phyloP scores from a whole-genome alignment of 2,113 vertebrate species.

The Mobula hypostoma region DNA sequence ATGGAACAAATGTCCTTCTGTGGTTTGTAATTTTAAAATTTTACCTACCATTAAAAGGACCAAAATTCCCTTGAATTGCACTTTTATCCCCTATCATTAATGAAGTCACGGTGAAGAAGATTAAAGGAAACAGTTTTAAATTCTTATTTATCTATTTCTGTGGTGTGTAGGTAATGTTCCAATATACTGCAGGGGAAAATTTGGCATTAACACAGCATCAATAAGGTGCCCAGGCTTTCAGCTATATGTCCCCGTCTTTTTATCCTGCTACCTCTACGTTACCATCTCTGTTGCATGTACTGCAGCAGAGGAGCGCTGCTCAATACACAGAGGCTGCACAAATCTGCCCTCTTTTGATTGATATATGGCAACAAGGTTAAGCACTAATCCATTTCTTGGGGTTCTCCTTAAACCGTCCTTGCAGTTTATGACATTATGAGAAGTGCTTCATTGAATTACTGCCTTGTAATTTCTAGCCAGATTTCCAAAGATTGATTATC shows the following conservation, averaged over 20 bases:
- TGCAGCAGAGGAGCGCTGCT: neutral
- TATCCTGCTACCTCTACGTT: neutral
- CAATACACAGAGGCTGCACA: neutral
- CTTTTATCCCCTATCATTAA: neutral
- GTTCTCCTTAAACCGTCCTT: neutral
- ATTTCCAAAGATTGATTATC: neutral
- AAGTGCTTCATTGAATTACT: constrained; percentile 5
- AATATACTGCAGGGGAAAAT: neutral
- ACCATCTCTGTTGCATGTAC: neutral
- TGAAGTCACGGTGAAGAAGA: neutral
- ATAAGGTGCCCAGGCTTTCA: neutral
- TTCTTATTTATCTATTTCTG: neutral
- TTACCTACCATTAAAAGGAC: neutral
- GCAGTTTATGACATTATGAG: neutral
- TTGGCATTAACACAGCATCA: neutral
- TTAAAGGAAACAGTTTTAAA: neutral
- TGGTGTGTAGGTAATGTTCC: neutral
- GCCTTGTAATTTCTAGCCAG: constrained; percentile 10
- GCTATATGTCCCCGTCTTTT: neutral
- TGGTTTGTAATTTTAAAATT: neutral
- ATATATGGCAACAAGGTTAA: neutral
- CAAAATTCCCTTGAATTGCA: neutral
- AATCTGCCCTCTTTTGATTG: neutral
- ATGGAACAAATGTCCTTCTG: neutral
- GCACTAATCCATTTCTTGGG: neutral